phyloP scores from a whole-genome alignment of 2,797 vertebrate species.

The Vultur gryphus region DNA sequence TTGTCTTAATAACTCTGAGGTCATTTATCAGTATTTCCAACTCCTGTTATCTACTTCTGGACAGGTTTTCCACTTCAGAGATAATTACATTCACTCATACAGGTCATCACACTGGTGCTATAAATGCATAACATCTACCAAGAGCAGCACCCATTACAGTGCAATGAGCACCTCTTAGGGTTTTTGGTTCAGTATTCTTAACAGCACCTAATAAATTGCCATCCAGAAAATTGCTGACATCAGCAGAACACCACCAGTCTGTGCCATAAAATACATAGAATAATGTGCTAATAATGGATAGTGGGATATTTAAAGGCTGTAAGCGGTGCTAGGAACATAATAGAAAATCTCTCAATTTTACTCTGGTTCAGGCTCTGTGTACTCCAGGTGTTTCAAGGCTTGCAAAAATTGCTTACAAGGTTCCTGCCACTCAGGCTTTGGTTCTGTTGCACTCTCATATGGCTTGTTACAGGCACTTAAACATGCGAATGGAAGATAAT shows the following conservation, averaged over 20 bases:
- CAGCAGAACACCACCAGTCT: neutral
- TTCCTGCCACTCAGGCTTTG: neutral
- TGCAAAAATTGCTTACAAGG: neutral
- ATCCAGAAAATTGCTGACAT: neutral
- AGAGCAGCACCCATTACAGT: neutral
- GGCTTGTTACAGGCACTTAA: neutral
- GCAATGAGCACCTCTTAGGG: neutral
- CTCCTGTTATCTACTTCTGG: neutral
- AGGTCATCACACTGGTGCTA: neutral
- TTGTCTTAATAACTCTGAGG: neutral
- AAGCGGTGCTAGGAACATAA: neutral
- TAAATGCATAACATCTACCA: neutral
- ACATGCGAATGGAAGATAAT: neutral
- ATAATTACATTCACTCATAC: neutral
- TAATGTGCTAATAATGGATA: neutral
- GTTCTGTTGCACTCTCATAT: neutral
- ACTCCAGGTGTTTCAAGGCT: neutral
- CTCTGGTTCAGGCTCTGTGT: neutral
- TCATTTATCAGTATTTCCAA: neutral
- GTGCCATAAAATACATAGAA: neutral
- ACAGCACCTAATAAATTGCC: neutral
- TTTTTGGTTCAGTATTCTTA: neutral
- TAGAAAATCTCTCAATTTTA: neutral
- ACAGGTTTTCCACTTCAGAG: conserved; percentile 6
- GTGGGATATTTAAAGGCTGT: neutral